Percentiles rank a stretch among this genome's conserved stretches.
Evolutionary conservation across 2,888 invertebrate species (phyloP).

Genomic region (Ceramica pisi): DNA sequence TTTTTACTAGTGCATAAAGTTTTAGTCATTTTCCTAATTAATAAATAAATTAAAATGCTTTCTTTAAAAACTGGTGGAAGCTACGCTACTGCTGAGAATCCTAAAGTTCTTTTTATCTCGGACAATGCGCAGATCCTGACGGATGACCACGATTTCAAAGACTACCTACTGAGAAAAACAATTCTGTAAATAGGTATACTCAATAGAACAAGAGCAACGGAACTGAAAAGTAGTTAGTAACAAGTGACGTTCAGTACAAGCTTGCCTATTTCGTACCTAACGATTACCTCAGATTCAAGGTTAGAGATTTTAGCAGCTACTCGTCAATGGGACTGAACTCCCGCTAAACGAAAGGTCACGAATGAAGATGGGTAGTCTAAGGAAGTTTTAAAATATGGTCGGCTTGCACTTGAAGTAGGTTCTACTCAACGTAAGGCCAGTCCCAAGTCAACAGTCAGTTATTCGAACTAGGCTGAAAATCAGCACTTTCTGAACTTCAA

Average conservation of each 20-base stretch:
- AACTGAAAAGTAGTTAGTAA: background rate
- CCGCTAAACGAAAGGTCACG: constrained; percentile 80
- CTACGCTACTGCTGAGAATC: background rate
- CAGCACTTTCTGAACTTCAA: too few species aligned
- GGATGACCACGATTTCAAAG: background rate
- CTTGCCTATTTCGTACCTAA: constrained; percentile 66
- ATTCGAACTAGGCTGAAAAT: too few species aligned
- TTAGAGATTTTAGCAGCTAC: constrained; percentile 80
- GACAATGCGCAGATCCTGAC: background rate
- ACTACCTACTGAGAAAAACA: too few species aligned
- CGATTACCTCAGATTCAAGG: constrained; percentile 74
- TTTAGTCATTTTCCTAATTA: too few species aligned
- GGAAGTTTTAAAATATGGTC: constrained; percentile 2
- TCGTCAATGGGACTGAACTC: constrained; percentile 76
- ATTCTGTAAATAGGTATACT: background rate
- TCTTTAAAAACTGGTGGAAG: background rate
- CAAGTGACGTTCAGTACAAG: constrained; percentile 13
- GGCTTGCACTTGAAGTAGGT: background rate
- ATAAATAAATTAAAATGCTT: too few species aligned
- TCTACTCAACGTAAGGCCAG: too few species aligned
- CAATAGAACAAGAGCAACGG: background rate
- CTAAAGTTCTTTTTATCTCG: background rate
- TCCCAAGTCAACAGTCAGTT: too few species aligned
- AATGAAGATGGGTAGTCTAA: constrained; percentile 24
- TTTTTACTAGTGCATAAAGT: too few species aligned